Evolutionary conservation across 2,888 invertebrate species (phyloP).

Genomic region (Sarcophaga subvicina): DNA sequence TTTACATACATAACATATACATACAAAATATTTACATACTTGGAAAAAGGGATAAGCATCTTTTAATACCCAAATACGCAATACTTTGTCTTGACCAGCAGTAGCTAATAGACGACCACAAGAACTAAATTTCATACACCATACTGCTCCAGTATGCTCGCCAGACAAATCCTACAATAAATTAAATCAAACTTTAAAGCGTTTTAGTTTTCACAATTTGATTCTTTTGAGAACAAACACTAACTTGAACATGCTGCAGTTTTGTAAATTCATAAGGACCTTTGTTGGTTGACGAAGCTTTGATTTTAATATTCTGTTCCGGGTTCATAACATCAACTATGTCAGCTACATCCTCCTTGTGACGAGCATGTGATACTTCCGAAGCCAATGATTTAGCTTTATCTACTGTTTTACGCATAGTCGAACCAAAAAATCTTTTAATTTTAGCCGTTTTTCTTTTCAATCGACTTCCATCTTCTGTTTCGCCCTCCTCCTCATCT

Average conservation of each 20-base stretch:
- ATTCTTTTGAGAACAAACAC: constrained; percentile 17
- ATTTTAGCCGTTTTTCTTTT: constrained; percentile 84
- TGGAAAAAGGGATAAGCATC: constrained; percentile 96
- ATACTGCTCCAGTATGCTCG: constrained; percentile 96
- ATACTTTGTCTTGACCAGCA: constrained; percentile 97
- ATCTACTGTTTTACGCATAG: constrained; percentile 94
- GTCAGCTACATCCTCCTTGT: constrained; percentile 93
- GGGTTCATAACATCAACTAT: constrained; percentile 91
- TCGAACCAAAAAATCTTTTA: constrained; percentile 92
- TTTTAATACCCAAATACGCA: constrained; percentile 96
- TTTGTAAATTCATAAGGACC: constrained; percentile 98
- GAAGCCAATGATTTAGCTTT: constrained; percentile 95
- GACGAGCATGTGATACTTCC: constrained; percentile 93
- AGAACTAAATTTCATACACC: constrained; percentile 99
- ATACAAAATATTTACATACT: constrained; percentile 79
- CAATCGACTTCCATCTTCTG: constrained; percentile 81
- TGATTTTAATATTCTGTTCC: constrained; percentile 92
- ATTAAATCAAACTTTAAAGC: not conserved
- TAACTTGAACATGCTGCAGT: constrained; percentile 92
- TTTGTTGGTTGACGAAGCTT: constrained; percentile 97
- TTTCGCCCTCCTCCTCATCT: constrained; percentile 82
- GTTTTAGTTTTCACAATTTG: not conserved
- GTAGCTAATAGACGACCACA: constrained; percentile 97
- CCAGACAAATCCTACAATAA: constrained; percentile 86
- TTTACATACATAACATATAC: not conserved